Evolutionary conservation across 2,888 invertebrate genomes (phyloP).

Genomic region (Catotricha subobsoleta): DNA sequence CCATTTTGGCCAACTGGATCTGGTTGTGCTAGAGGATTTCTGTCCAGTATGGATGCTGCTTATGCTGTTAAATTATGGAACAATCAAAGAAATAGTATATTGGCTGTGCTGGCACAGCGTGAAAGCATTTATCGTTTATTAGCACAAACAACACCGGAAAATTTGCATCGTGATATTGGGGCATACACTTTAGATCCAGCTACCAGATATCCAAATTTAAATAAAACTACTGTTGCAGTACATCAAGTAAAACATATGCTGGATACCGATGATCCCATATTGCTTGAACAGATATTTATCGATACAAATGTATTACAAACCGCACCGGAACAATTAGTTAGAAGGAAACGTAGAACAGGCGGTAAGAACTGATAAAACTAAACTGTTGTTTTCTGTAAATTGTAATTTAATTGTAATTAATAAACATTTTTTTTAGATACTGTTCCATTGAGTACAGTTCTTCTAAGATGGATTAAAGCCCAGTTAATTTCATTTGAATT

Average conservation of each 20-base stretch:
- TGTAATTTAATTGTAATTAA: neutral
- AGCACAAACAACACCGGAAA: slow-evolving; percentile 94
- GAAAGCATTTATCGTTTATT: slow-evolving; percentile 72
- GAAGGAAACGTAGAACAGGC: slow-evolving; percentile 26
- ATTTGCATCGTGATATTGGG: slow-evolving; percentile 75
- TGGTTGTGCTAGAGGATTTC: slow-evolving; percentile 92
- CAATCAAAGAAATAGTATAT: slow-evolving; percentile 39
- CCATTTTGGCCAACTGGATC: slow-evolving; percentile 99
- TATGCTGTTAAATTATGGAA: slow-evolving; percentile 84
- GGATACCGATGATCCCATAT: slow-evolving; percentile 50
- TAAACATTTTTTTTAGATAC: slow-evolving; percentile 16
- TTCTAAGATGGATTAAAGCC: slow-evolving; percentile 27
- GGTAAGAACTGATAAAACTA: too few species aligned
- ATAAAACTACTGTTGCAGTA: slow-evolving; percentile 53
- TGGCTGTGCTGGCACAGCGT: slow-evolving; percentile 80
- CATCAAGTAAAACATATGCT: slow-evolving; percentile 54
- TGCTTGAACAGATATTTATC: slow-evolving; percentile 33
- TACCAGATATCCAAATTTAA: slow-evolving; percentile 71
- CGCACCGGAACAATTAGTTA: slow-evolving; percentile 39
- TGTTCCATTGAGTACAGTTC: slow-evolving; percentile 23
- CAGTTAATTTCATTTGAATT: slow-evolving; percentile 25
- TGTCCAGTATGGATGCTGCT: slow-evolving; percentile 88
- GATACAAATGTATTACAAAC: slow-evolving; percentile 35
- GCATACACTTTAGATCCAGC: slow-evolving; percentile 75
- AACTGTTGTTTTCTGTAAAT: neutral